A percentile compares a stretch with the other conserved stretches of the same genome.
phyloP scores from a whole-genome alignment of 2,113 vertebrate species.

The Thymallus thymallus region DNA sequence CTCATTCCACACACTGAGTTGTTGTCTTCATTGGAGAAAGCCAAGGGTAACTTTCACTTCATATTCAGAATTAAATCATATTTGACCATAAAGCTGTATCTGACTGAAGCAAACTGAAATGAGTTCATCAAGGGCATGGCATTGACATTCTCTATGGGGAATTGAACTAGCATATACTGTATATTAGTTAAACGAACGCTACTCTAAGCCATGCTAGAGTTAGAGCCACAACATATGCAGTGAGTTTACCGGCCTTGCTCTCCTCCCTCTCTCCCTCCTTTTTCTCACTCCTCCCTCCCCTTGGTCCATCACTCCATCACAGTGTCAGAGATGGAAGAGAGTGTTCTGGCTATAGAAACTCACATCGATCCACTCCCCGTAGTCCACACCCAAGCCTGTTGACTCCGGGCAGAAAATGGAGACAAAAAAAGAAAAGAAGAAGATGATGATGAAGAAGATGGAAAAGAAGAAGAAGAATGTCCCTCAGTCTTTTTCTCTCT shows the following conservation, averaged over 20 bases:
- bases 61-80: constrained; percentile 23
- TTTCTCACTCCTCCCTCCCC: constrained; percentile 19
- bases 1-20: constrained; percentile 40
- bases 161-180: not conserved
- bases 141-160: not conserved
- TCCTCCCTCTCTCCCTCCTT: not conserved
- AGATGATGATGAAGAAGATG: too few relatives aligned
- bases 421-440: constrained; percentile 22
- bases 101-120: constrained; percentile 20
- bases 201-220: not conserved
- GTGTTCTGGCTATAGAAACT: constrained; percentile 63
- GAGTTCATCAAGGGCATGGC: constrained; percentile 8
- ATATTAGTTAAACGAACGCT: not conserved
- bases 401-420: constrained; percentile 64
- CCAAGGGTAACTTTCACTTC: constrained; percentile 33
- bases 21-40: constrained; percentile 24
- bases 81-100: constrained; percentile 18
- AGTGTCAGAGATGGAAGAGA: constrained; percentile 70
- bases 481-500: constrained; percentile 6
- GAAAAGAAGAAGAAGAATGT: not conserved
- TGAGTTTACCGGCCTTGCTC: not conserved
- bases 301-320: constrained; percentile 45
- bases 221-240: not conserved
- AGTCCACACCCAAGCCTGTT: constrained; percentile 66
- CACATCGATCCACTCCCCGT: constrained; percentile 66